phyloP scores from a whole-genome alignment of 2,113 vertebrate species.

The Oenanthe melanoleuca region DNA sequence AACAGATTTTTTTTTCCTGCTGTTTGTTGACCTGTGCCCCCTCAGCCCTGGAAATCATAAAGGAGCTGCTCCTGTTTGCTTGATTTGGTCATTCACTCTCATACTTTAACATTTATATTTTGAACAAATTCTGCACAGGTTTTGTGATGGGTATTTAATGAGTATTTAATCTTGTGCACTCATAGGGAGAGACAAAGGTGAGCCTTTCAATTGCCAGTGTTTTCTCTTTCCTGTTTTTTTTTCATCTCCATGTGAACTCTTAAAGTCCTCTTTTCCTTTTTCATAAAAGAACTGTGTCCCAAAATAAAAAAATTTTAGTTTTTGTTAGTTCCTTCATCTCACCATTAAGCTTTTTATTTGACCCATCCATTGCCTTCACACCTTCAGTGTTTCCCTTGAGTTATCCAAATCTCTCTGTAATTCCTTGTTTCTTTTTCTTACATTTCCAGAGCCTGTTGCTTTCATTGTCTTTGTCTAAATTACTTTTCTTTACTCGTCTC shows the following conservation, averaged over 20 bases:
- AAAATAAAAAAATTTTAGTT: background rate
- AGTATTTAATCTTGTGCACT: background rate
- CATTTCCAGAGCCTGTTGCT: background rate
- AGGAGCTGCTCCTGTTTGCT: background rate
- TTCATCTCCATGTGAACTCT: background rate
- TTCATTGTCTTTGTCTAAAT: background rate
- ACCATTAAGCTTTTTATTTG: background rate
- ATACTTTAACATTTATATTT: background rate
- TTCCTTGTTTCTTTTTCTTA: background rate
- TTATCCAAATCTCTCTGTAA: background rate
- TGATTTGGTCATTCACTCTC: background rate
- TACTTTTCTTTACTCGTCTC: background rate
- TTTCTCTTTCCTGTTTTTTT: background rate
- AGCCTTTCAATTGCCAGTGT: background rate
- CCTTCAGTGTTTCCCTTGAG: background rate
- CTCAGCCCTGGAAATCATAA: background rate
- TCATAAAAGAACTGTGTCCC: background rate
- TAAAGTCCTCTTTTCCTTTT: background rate
- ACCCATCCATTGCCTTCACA: background rate
- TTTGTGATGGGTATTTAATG: background rate
- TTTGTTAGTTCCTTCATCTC: background rate
- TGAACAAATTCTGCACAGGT: background rate
- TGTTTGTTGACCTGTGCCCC: background rate
- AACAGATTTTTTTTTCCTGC: background rate
- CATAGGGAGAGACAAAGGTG: background rate